These are phyloP conservation scores for Melanogrammus aeglefinus DNA, from an alignment of 2,797 vertebrate genomes.

Conservation along the genomic window DNA sequence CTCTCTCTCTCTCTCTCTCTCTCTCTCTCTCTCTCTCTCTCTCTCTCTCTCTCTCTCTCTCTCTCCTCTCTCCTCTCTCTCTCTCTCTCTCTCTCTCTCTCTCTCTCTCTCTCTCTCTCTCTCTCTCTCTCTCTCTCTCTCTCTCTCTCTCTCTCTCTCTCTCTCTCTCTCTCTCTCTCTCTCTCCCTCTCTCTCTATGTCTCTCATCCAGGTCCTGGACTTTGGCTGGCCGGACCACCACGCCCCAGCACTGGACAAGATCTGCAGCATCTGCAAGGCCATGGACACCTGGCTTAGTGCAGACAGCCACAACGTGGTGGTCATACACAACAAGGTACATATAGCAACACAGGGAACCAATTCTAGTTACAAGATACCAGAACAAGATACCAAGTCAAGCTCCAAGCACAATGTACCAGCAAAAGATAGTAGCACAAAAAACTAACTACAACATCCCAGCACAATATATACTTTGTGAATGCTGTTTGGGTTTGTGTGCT, in stretches of 20 bases:
- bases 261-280: conserved; percentile 98
- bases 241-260: conserved; percentile 93
- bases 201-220: conserved; percentile 83
- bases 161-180: not conserved
- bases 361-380: conserved; percentile 24
- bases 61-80: not conserved
- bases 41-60: not conserved
- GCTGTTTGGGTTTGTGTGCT: not conserved
- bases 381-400: not conserved
- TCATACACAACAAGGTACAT: conserved; percentile 92
- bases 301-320: conserved; percentile 87
- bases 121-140: too few species aligned
- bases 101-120: not conserved
- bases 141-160: too few species aligned
- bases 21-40: not conserved
- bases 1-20: too few species aligned
- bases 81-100: not conserved
- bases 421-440: not conserved
- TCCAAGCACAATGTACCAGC: not conserved
- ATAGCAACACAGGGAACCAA: not conserved
- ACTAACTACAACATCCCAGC: not conserved
- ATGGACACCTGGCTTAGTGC: conserved; percentile 97
- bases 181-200: not conserved
- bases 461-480: not conserved
- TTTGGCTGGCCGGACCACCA: conserved; percentile 97